Conservation (phyloP, 2,797 vertebrate species). For the Pseudochirops cupreus region DNA sequence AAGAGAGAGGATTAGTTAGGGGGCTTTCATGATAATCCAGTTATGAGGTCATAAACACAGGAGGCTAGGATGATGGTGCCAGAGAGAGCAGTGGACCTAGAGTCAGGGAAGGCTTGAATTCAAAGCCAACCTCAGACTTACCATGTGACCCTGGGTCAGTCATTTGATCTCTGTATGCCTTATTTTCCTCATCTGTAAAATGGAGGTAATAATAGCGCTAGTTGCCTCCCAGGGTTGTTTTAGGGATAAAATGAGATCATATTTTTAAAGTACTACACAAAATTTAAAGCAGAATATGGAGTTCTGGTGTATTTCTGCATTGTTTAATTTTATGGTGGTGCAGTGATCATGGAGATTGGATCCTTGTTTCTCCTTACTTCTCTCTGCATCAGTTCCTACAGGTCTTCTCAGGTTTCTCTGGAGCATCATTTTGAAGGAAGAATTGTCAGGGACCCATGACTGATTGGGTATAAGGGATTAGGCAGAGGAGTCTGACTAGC, state of each 20-base stretch:
- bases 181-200: neutral
- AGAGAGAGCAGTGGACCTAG: neutral
- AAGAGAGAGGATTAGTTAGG: neutral
- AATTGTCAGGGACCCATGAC: neutral
- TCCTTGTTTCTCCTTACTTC: neutral
- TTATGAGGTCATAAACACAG: neutral
- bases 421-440: neutral
- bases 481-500: neutral
- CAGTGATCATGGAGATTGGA: neutral
- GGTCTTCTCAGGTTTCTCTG: neutral
- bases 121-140: neutral
- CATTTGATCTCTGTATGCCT: neutral
- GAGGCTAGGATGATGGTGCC: neutral
- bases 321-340: neutral
- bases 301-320: neutral
- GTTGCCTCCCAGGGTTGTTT: neutral
- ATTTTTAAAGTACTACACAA: too few relatives aligned
- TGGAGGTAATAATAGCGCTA: neutral
- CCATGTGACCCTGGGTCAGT: neutral
- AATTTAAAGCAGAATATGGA: neutral
- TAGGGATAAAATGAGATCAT: neutral
- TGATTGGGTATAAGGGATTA: neutral
- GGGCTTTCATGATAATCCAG: neutral
- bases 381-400: neutral
- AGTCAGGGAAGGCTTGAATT: neutral